Evolutionary conservation across 1,140 invertebrate species (phyloP), one percentile per base, ranked within the genome.

Genomic region (Drosophila mayri): DNA sequence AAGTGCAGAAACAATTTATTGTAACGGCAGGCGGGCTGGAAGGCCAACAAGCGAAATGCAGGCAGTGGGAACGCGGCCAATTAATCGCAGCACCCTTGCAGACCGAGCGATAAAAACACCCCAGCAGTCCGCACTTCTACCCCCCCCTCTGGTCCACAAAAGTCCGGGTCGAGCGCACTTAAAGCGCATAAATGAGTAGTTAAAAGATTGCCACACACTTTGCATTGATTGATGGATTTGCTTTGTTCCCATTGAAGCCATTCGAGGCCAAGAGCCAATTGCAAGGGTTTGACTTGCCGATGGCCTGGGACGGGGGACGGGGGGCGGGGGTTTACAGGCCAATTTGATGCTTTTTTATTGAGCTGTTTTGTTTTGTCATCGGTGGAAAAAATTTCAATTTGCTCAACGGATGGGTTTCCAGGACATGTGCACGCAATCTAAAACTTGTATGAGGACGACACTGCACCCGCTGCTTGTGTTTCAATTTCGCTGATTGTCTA

Each of bases 401-500:
- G 50, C 72, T 55, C 55, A 79, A 12, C 37, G 54, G 43, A 35
- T 58, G 22, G 47, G 62, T 61, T 59, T 71, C 43, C 68, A 50
- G 65, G 65, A 74, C 78, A 66, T 74, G 74, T 68, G 78, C 65
- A 87, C 66, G 83, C 79, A 86, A 87, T 81, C 67, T 72, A 76
- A 79, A 82, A 75, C 66, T 79, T 87, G 64, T 75, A 84, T 83
- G 78, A 66, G 64, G 81, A 64, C 76, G 63, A 64, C 75, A 70
- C 63, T 70, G 61, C 44, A 57, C 49, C 75, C 67, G 70, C 43
- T 83, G 67, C 79, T 76, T 68, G 83, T 68, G 64, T 77, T 88
- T 88, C 67, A 80, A 88, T 78, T 85, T 86, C 43, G 68, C 63
- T 84, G 81, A 84, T 84, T 84, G 67, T 77, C 66, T 59, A 75